Conservation (phyloP, 92 coral and sea anemone species). For the Palythoa grandiflora region DNA sequence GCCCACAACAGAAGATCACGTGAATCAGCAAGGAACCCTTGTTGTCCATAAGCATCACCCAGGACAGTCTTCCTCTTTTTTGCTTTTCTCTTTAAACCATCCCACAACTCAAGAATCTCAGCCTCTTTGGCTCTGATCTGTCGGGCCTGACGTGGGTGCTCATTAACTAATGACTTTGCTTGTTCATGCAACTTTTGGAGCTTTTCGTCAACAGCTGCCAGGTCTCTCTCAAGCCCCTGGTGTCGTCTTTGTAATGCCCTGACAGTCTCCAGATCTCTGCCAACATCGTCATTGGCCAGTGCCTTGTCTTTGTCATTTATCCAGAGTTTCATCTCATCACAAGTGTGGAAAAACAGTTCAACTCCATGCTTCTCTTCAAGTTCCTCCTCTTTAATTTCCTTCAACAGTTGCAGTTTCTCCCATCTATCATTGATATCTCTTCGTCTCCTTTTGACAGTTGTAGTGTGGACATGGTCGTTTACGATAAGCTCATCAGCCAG, state of each 20-base stretch:
- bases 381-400: slow-evolving; percentile 80
- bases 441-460: slow-evolving; percentile 72
- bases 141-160: slow-evolving; percentile 94
- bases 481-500: slow-evolving; percentile 79
- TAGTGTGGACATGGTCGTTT: slow-evolving; percentile 69
- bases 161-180: slow-evolving; percentile 82
- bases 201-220: slow-evolving; percentile 93
- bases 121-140: slow-evolving; percentile 90
- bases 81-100: slow-evolving; percentile 85
- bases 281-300: slow-evolving; percentile 73
- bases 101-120: slow-evolving; percentile 79
- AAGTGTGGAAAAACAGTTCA: slow-evolving; percentile 85
- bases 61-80: slow-evolving; percentile 74
- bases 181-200: slow-evolving; percentile 82
- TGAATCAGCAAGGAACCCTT: slow-evolving; percentile 95
- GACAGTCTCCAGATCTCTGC: slow-evolving; percentile 92
- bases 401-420: slow-evolving; percentile 82
- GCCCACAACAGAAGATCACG: slow-evolving; percentile 95
- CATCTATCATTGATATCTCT: slow-evolving; percentile 83
- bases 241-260: slow-evolving; percentile 92
- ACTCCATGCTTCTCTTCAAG: slow-evolving; percentile 94
- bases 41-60: slow-evolving; percentile 96
- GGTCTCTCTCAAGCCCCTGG: slow-evolving; percentile 96
- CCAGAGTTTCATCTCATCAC: slow-evolving; percentile 93
- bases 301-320: slow-evolving; percentile 85